These are phyloP conservation scores for Chrysomela aeneicollis DNA, from an alignment of 2,888 invertebrate species.

Conservation along the genomic window DNA sequence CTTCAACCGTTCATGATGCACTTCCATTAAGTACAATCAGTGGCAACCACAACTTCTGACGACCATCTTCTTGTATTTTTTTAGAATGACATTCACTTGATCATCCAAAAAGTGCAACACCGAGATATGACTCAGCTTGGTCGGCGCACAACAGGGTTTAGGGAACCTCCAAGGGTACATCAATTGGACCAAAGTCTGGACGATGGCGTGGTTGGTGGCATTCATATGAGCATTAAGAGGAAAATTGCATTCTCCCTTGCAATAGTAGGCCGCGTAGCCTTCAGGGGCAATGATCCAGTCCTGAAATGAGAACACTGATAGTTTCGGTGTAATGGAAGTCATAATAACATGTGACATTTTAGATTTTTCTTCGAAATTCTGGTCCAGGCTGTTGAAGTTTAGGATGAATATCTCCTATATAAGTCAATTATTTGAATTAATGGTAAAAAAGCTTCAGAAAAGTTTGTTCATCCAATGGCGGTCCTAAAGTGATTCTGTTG, in stretches of 20 bases:
- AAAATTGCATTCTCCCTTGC: conserved; percentile 93
- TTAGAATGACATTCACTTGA: conserved; percentile 74
- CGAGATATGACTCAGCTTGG: conserved; percentile 85
- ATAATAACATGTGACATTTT: no score
- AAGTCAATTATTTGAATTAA: no score
- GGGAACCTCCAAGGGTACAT: conserved; percentile 84
- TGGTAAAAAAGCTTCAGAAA: no score
- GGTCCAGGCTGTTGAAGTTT: no score
- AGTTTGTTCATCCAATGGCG: no score
- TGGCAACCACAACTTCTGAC: conserved; percentile 99
- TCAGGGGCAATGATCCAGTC: conserved; percentile 97
- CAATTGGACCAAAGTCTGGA: conserved; percentile 89
- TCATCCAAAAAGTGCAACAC: conserved; percentile 92
- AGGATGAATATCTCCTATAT: no score
- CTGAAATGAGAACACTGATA: no score
- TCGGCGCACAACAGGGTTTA: conserved; percentile 94
- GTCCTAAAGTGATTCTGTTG: no score
- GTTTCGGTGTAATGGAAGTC: no score
- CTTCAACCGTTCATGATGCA: no score
- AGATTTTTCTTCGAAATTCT: no score
- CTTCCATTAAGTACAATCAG: conserved; percentile 62
- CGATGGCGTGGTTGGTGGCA: conserved; percentile 96
- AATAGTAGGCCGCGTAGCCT: conserved; percentile 93
- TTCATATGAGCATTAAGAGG: conserved; percentile 93
- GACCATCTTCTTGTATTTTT: conserved; percentile 97